A percentile compares a stretch with the other conserved stretches of the same genome.
Evolutionary conservation across 2,888 invertebrate genomes (phyloP).

Genomic region (Melinopterus prodromus): DNA sequence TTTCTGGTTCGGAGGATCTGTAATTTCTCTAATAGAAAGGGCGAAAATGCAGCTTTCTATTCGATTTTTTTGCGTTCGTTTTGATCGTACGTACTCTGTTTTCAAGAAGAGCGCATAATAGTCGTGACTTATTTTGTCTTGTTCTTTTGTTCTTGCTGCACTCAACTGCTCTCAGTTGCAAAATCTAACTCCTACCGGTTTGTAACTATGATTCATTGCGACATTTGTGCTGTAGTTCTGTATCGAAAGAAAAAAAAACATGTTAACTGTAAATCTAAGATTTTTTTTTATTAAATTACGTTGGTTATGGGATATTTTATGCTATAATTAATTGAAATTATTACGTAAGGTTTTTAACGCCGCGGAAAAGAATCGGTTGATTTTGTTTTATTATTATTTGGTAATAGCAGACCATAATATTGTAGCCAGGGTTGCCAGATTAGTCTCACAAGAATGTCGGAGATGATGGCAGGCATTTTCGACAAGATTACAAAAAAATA

Average conservation of each 20-base stretch:
- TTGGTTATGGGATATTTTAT: not conserved
- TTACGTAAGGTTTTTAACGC: not conserved
- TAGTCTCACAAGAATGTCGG: too few species aligned
- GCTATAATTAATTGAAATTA: not conserved
- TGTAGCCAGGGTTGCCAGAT: too few species aligned
- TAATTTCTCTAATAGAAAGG: not conserved
- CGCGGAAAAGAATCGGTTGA: not conserved
- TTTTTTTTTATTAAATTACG: not conserved
- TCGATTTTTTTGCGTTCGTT: not conserved
- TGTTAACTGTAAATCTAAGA: not conserved
- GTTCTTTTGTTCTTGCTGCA: not conserved
- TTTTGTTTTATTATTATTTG: not conserved
- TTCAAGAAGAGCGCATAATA: not conserved
- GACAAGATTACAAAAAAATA: too few species aligned
- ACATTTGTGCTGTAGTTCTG: not conserved
- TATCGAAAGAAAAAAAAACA: not conserved
- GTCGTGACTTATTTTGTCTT: not conserved
- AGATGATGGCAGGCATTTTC: too few species aligned
- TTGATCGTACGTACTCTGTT: not conserved
- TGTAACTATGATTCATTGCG: not conserved
- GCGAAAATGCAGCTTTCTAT: not conserved
- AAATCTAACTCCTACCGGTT: not conserved
- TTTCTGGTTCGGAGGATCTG: not conserved
- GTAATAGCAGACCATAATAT: too few species aligned
- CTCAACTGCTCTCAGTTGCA: not conserved